Evolutionary conservation across 2,797 vertebrate genomes (phyloP), one percentile per base, ranked within the genome.

Genomic region (Alfaro cultratus): DNA sequence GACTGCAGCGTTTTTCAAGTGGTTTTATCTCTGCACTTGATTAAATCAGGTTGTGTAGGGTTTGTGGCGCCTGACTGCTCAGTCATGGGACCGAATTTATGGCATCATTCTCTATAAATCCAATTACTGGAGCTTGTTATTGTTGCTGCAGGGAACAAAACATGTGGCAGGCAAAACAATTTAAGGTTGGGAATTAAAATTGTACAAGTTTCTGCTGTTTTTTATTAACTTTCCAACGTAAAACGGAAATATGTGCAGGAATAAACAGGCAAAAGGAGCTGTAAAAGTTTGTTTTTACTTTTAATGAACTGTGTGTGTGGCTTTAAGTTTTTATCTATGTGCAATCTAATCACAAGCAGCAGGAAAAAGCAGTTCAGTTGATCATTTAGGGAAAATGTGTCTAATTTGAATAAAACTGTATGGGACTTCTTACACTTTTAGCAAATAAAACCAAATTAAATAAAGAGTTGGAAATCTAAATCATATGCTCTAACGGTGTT

Each of bases 31-130:
- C 74, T 80, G 60, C 2, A 47, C 51, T 71, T 84, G 31, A 87
- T 90, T 80, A 80, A 85, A 92, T 94, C 49, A 73, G 76, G 73
- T 82, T 86, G 81, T 86, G 77, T 46, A 51, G 80, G 84, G 79
- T 79, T 34, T 80, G 87, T 87, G 86, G 90, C 85, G 78, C 86
- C 89, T 92, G 90, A 91, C 83, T 68, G 68, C 13, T 75, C 79
- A 93, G 91, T 93, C 94, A 94, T 71, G 85, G 78, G 90, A 89
- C 89, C 43, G 36, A 55, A 86, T 88, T 92, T 84, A 86, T 82
- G 80, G 84, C 80, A 82, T 87, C 80, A 76, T 79, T 80, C 80
- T 53, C 83, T 87, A 85, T 88, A 89, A 93, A 93, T 88, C 77
- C 64, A 89, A 88, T 92, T 88, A 89, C 81, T 73, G 75, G 1